These are phyloP conservation scores for Trissolcus basalis DNA, from an alignment of 1,140 invertebrate genomes.

Conservation along the genomic window DNA sequence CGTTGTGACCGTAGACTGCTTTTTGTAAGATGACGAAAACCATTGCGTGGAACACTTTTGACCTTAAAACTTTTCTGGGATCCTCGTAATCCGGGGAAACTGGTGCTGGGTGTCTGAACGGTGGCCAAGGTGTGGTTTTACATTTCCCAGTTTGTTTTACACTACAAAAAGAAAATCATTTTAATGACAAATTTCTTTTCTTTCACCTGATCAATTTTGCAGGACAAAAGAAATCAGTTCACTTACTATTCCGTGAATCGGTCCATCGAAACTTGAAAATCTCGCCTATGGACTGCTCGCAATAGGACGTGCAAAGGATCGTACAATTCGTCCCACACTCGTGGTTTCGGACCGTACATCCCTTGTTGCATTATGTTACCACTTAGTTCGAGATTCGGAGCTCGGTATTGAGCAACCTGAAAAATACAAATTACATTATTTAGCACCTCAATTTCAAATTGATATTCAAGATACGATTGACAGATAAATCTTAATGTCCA, in stretches of 20 bases:
- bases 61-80: conserved; percentile 82
- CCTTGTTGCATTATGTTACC: conserved; percentile 92
- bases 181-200: too few relatives aligned
- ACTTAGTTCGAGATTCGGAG: conserved; percentile 86
- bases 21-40: conserved; percentile 90
- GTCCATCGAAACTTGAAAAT: conserved; percentile 96
- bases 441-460: too few relatives aligned
- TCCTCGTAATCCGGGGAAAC: conserved; percentile 83
- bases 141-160: conserved; percentile 82
- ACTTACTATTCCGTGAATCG: conserved; percentile 87
- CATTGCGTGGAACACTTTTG: conserved; percentile 90
- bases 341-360: conserved; percentile 91
- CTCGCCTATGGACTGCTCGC: conserved; percentile 91
- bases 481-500: too few relatives aligned
- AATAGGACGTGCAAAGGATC: conserved; percentile 95
- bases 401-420: conserved; percentile 85
- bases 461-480: too few relatives aligned
- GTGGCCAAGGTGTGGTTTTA: conserved; percentile 86
- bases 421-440: neutral
- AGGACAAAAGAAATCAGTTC: too few relatives aligned
- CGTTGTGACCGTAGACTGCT: conserved; percentile 83
- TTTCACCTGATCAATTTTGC: too few relatives aligned
- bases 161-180: conserved; percentile 63
- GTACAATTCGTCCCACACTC: conserved; percentile 94
- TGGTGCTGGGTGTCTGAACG: conserved; percentile 83